phyloP scores from a whole-genome alignment of 2,797 vertebrate genomes.

The Amblyraja radiata region DNA sequence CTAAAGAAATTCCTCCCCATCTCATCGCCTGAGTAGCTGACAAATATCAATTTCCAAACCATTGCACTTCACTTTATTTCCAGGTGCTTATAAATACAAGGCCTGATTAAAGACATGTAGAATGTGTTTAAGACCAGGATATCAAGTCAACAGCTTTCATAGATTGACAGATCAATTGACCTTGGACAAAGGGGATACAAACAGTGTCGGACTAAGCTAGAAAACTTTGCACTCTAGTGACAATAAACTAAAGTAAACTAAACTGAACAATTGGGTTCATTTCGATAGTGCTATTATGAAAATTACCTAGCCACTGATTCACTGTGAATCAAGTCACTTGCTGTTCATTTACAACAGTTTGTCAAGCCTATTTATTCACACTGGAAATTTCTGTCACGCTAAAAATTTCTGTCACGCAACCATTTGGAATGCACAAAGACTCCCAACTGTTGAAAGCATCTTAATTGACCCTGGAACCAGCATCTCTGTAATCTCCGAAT shows the following conservation, averaged over 20 bases:
- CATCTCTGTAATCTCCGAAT: background rate
- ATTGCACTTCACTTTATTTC: background rate
- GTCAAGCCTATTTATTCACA: background rate
- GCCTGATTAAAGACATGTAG: background rate
- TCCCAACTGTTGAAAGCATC: background rate
- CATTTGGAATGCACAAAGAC: constrained; percentile 7
- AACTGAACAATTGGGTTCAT: background rate
- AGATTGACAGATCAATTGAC: background rate
- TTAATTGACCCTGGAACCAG: background rate
- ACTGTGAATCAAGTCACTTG: background rate
- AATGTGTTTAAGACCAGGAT: background rate
- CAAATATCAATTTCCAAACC: background rate
- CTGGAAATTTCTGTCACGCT: background rate
- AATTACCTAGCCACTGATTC: background rate
- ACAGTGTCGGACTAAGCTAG: too few relatives aligned
- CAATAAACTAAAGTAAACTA: too few relatives aligned
- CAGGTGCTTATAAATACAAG: background rate
- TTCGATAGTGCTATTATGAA: constrained; percentile 1
- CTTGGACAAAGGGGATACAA: background rate
- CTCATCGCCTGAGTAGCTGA: background rate
- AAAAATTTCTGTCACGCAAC: background rate
- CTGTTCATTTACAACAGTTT: background rate
- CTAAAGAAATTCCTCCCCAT: too few relatives aligned
- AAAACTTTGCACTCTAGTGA: too few relatives aligned
- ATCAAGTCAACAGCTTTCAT: background rate